Evolutionary conservation across 1,140 invertebrate species (phyloP).

Genomic region (Drosophila repleta): DNA sequence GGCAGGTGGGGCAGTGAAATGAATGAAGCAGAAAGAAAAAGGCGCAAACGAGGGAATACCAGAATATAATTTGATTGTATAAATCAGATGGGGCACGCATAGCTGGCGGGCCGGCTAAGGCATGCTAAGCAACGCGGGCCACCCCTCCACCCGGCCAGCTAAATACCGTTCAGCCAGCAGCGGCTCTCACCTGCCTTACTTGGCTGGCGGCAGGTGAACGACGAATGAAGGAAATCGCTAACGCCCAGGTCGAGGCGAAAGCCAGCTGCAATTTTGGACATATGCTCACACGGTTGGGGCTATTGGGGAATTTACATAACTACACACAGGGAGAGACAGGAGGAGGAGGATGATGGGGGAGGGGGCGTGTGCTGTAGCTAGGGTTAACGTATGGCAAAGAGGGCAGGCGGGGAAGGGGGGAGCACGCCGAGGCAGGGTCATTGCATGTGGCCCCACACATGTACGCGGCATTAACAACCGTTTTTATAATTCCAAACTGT

Average conservation of each 20-base stretch:
- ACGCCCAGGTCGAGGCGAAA: conserved; percentile 21
- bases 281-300: not conserved
- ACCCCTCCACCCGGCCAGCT: not conserved
- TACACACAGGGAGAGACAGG: not conserved
- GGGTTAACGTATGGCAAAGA: too few relatives aligned
- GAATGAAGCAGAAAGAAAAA: conserved; percentile 10
- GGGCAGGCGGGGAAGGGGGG: not conserved
- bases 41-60: conserved; percentile 28
- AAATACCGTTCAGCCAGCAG: not conserved
- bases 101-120: conserved; percentile 27
- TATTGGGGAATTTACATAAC: conserved; percentile 45
- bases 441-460: not conserved
- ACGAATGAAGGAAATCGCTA: not conserved
- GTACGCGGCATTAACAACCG: conserved; percentile 2
- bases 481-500: not conserved
- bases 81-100: conserved; percentile 65
- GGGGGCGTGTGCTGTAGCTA: not conserved
- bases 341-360: too few relatives aligned
- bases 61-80: conserved; percentile 75
- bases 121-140: conserved; percentile 3
- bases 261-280: conserved; percentile 12
- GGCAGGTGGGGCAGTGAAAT: not conserved
- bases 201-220: conserved; percentile 9
- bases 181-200: not conserved
- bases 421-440: not conserved